phyloP scores from a whole-genome alignment of 2,113 vertebrate species.

The Raja brachyura region DNA sequence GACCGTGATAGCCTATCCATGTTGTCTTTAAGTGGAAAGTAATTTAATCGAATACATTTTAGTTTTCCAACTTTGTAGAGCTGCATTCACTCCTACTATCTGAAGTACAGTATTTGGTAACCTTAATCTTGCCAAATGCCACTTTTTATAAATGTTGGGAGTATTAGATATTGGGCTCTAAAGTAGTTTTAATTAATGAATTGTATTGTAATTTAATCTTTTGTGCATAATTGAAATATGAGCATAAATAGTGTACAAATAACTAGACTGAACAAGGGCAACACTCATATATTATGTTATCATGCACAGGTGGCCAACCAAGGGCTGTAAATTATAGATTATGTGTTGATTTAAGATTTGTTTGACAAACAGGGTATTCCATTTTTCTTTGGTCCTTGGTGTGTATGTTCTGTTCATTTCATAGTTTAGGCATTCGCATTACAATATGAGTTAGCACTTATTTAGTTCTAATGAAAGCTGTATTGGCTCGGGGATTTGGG shows the following conservation, averaged over 20 bases:
- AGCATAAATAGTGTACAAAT: conserved; percentile 26
- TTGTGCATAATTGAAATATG: background rate
- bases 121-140: conserved; percentile 20
- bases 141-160: conserved; percentile 15
- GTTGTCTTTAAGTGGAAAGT: conserved; percentile 17
- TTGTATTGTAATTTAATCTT: conserved; percentile 25
- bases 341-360: background rate
- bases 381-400: background rate
- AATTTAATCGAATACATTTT: background rate
- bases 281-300: background rate
- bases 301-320: background rate
- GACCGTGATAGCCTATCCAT: background rate
- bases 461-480: background rate
- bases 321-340: background rate
- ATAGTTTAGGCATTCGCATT: background rate
- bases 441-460: background rate
- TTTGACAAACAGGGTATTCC: background rate
- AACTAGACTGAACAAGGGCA: conserved; percentile 14
- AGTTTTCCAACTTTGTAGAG: background rate
- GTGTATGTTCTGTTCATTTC: background rate
- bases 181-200: background rate
- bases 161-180: conserved; percentile 7
- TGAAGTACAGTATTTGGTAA: conserved; percentile 21
- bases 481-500: background rate
- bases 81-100: background rate